Evolutionary conservation across 1,140 invertebrate species (phyloP).

Genomic region (Glossosoma conforme): DNA sequence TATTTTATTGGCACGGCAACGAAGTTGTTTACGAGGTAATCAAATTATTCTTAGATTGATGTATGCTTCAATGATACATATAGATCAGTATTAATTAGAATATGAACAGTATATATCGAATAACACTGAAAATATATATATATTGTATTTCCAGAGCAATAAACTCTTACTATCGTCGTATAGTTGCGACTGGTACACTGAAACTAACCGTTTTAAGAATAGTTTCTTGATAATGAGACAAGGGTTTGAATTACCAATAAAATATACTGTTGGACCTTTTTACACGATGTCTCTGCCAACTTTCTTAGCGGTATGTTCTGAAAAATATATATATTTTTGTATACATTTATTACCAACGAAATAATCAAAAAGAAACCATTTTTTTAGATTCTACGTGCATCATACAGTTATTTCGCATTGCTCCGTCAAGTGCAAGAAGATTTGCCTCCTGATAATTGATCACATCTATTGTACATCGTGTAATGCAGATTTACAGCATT

Average conservation of each 20-base stretch:
- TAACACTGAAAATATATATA: background rate
- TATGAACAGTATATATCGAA: background rate
- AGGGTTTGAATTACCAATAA: constrained; percentile 36
- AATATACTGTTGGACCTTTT: constrained; percentile 39
- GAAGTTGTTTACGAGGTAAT: constrained; percentile 35
- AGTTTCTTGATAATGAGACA: constrained; percentile 33
- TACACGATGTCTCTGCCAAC: constrained; percentile 39
- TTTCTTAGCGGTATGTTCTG: constrained; percentile 35
- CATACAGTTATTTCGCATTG: constrained; percentile 30
- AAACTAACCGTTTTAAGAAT: constrained; percentile 28
- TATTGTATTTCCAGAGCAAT: constrained; percentile 33
- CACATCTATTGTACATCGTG: no score
- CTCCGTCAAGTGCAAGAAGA: constrained; percentile 22
- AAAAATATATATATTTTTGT: background rate
- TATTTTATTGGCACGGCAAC: constrained; percentile 40
- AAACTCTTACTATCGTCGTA: constrained; percentile 35
- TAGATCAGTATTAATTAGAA: no score
- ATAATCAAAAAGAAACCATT: background rate
- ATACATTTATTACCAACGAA: background rate
- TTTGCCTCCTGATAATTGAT: no score
- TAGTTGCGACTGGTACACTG: constrained; percentile 33
- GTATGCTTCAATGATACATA: constrained; percentile 3
- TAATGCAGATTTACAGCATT: no score
- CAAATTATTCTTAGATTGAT: constrained; percentile 1
- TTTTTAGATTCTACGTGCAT: constrained; percentile 29